Base-by-base conservation (phyloP, 2,113 vertebrate species). In the Calidris pugnax region DNA sequence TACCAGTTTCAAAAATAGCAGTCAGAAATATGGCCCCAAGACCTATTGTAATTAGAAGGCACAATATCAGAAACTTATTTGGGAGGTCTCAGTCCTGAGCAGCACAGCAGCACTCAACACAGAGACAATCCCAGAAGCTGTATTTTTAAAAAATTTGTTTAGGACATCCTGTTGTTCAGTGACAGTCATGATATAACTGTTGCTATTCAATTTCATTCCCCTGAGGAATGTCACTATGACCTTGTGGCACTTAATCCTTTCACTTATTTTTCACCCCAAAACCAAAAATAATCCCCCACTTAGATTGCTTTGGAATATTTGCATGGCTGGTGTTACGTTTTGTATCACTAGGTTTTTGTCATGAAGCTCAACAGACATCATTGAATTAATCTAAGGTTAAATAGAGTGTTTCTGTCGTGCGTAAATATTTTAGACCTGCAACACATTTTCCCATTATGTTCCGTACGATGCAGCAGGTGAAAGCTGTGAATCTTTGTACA, bases 191-290 rank as follows among this genome's bases (percentile, higher is more conserved):
- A 26, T 17, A 7, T 30, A 77, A 41, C 60, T 20, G 32, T 76
- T 69, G n/a, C 55, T 67, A 14, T 77, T 88, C 68, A 23, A 2
- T 89, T 74, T 73, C 32, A 62, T 80, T 86, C 81, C 68, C 41
- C 17, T 47, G 41, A 55, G 55, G 75, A 89, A 71, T 73, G 73
- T 32, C 79, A 60, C 4, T 20, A 30, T 57, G 81, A 50, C 69
- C 60, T 79, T 62, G 33, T 90, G 72, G n/a, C 64, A 72, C 77
- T 86, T 74, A 28, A 67, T 67, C 47, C 56, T 66, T 89, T 77
- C 24, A 18, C 47, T 90, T 5, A 57, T 78, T 89, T 89, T 92
- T 77, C 28, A 59, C n/a, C 41, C 64, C 87, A 45, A 5, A 41
- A 64, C 7, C 48, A 53, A 60, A 59, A 30, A 1, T 32, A 64